Evolutionary conservation across 2,113 vertebrate species (phyloP).

Genomic region (Agapornis roseicollis): DNA sequence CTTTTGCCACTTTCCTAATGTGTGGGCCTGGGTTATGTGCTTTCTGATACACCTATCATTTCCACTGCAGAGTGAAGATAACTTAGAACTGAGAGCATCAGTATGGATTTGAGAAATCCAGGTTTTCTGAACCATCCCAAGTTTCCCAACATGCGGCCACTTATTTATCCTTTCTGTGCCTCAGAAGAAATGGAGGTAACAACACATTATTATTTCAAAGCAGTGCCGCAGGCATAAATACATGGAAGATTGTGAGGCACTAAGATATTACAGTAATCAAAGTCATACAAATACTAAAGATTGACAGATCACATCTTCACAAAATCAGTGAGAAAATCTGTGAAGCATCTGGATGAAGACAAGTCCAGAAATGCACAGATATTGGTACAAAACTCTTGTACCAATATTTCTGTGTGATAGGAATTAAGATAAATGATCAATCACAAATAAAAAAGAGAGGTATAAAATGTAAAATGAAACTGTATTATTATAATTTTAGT

Average conservation of each 20-base stretch:
- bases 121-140: neutral
- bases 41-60: neutral
- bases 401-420: neutral
- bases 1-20: neutral
- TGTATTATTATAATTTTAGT: neutral
- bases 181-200: neutral
- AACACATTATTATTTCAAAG: neutral
- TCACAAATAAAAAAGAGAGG: neutral
- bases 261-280: neutral
- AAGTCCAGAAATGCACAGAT: neutral
- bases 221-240: neutral
- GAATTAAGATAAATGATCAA: constrained; percentile 41
- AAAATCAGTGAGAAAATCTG: neutral
- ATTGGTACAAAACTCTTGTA: neutral
- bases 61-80: neutral
- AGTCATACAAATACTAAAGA: neutral
- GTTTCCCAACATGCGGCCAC: neutral
- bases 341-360: neutral
- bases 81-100: neutral
- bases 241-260: neutral
- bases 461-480: constrained; percentile 17
- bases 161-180: neutral
- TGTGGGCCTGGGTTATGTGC: neutral
- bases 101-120: neutral
- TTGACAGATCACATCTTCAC: constrained; percentile 14